These are phyloP conservation scores for Cheilosia vulpina DNA, from an alignment of 2,888 invertebrate species.

Conservation along the genomic window DNA sequence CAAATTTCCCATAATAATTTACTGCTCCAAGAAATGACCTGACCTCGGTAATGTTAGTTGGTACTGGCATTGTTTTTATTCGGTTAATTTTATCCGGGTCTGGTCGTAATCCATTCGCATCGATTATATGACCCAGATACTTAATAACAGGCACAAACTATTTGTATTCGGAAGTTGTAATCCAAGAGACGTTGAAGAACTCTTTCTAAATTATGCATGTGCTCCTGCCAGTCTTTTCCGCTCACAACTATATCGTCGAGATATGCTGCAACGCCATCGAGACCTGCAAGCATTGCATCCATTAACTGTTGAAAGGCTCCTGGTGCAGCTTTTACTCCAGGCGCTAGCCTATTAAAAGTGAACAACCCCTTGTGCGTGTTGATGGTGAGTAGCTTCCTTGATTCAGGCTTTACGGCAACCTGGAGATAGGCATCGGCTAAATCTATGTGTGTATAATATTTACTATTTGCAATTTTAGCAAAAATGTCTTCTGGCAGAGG, in stretches of 20 bases:
- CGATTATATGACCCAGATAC: constrained; percentile 38
- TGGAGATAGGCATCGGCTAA: constrained; percentile 50
- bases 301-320: constrained; percentile 67
- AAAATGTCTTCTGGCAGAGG: constrained; percentile 73
- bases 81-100: constrained; percentile 17
- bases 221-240: constrained; percentile 11
- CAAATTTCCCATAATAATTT: constrained; percentile 39
- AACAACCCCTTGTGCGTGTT: constrained; percentile 66
- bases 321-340: constrained; percentile 69
- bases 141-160: constrained; percentile 20
- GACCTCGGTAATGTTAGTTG: constrained; percentile 19
- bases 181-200: constrained; percentile 13
- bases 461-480: constrained; percentile 62
- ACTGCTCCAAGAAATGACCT: constrained; percentile 34
- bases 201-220: background rate
- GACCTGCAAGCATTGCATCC: constrained; percentile 59
- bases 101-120: constrained; percentile 28
- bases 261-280: constrained; percentile 50
- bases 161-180: constrained; percentile 19
- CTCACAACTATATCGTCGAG: constrained; percentile 55
- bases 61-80: constrained; percentile 31
- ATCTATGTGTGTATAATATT: constrained; percentile 62
- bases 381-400: constrained; percentile 66
- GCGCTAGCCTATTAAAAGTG: constrained; percentile 64
- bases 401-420: constrained; percentile 70